These are phyloP conservation scores for Pandemis cinnamomeana DNA, from an alignment of 2,888 invertebrate species.

Conservation along the genomic window DNA sequence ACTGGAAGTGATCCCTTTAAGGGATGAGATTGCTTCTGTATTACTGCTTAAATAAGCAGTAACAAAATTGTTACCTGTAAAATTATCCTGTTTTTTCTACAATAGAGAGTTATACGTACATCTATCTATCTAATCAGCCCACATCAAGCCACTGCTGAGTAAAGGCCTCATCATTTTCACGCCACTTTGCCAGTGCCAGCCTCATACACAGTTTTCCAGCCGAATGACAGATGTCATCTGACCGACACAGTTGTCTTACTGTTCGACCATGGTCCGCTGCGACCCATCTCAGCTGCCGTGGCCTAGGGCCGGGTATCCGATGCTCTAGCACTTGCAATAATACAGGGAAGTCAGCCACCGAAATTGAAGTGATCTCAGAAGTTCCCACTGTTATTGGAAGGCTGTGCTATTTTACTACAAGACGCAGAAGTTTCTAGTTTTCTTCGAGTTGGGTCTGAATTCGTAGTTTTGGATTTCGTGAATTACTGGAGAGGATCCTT, in stretches of 20 bases:
- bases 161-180: too few relatives aligned
- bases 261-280: background rate
- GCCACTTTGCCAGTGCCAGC: too few relatives aligned
- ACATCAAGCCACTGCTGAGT: too few relatives aligned
- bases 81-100: too few relatives aligned
- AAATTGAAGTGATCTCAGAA: slow-evolving; percentile 29
- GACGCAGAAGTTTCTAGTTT: background rate
- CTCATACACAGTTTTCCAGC: too few relatives aligned
- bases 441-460: background rate
- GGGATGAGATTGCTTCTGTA: too few relatives aligned
- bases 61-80: too few relatives aligned
- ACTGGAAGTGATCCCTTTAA: too few relatives aligned
- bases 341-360: slow-evolving; percentile 8
- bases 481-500: background rate
- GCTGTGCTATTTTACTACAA: slow-evolving; percentile 22
- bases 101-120: too few relatives aligned
- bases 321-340: slow-evolving; percentile 32
- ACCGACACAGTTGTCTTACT: background rate
- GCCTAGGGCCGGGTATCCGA: slow-evolving; percentile 29
- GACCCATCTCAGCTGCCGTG: slow-evolving; percentile 16
- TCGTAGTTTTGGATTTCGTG: background rate
- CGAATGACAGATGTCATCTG: too few relatives aligned
- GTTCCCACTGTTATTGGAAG: slow-evolving; percentile 24
- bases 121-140: too few relatives aligned
- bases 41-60: too few relatives aligned